These are phyloP conservation scores for Microtus ochrogaster DNA, from an alignment of 2,113 vertebrate genomes.

Conservation along the genomic window DNA sequence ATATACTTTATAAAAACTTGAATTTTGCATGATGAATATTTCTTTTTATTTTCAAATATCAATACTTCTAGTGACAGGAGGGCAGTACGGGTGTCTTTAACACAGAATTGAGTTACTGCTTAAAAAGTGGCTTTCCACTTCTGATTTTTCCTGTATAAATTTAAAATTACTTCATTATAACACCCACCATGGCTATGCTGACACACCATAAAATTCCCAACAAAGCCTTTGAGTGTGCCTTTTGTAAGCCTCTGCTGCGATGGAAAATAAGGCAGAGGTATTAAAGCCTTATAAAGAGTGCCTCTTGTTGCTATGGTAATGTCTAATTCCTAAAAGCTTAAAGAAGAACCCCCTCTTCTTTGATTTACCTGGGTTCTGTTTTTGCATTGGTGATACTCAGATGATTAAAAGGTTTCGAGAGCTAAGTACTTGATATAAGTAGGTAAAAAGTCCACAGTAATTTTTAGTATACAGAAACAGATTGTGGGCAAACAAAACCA, in stretches of 20 bases:
- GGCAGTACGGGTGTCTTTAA: neutral
- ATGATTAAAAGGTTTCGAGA: slow-evolving; percentile 46
- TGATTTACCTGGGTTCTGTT: slow-evolving; percentile 58
- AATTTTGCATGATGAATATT: neutral
- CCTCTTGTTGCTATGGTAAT: slow-evolving; percentile 56
- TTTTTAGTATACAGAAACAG: slow-evolving; percentile 6
- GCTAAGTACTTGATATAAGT: slow-evolving; percentile 35
- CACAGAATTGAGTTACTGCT: neutral
- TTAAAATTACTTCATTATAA: neutral
- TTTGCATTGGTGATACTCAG: slow-evolving; percentile 61
- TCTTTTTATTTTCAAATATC: neutral
- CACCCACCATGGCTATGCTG: neutral
- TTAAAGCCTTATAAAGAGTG: slow-evolving; percentile 69
- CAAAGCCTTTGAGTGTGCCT: slow-evolving; percentile 24
- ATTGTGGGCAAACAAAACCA: slow-evolving; percentile 14
- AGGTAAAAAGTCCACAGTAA: neutral
- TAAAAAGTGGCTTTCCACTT: slow-evolving; percentile 18
- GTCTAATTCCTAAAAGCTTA: slow-evolving; percentile 52
- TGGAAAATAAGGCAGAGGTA: slow-evolving; percentile 51
- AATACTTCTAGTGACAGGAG: neutral
- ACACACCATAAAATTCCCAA: slow-evolving; percentile 48
- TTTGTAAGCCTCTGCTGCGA: slow-evolving; percentile 36
- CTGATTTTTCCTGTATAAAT: neutral
- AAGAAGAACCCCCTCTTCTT: slow-evolving; percentile 55
- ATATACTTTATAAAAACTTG: neutral